A percentile compares a stretch with the other conserved stretches of the same genome.
These are phyloP conservation scores for Anabas testudineus DNA, from an alignment of 2,797 vertebrate species.

Conservation along the genomic window DNA sequence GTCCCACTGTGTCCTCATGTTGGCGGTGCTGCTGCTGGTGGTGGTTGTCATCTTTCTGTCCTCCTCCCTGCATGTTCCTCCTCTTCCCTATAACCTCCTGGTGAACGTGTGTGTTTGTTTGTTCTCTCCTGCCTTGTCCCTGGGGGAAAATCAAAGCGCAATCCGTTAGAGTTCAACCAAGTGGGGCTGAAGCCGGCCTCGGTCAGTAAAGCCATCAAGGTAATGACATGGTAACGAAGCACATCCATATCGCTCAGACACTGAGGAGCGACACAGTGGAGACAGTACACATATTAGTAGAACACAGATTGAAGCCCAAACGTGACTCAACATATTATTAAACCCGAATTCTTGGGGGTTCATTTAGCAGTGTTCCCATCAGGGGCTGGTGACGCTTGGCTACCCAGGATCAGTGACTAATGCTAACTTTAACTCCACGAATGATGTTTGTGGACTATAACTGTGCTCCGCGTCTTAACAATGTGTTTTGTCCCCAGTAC, in stretches of 20 bases:
- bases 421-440: constrained; percentile 23
- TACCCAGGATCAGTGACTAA: too few relatives aligned
- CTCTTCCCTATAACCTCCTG: constrained; percentile 86
- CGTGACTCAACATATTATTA: background rate
- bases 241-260: constrained; percentile 51
- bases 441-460: constrained; percentile 43
- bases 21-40: constrained; percentile 44
- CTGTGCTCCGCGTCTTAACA: constrained; percentile 30
- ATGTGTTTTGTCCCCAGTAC: constrained; percentile 29
- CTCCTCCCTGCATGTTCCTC: constrained; percentile 82
- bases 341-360: too few relatives aligned
- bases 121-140: constrained; percentile 85
- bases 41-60: constrained; percentile 30
- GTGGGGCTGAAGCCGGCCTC: constrained; percentile 92
- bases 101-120: constrained; percentile 46
- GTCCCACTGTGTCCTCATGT: constrained; percentile 38
- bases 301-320: too few relatives aligned
- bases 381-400: too few relatives aligned
- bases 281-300: background rate
- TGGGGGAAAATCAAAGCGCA: constrained; percentile 88
- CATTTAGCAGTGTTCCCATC: too few relatives aligned
- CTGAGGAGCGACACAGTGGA: background rate
- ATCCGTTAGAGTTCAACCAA: constrained; percentile 96
- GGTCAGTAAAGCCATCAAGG: constrained; percentile 94
- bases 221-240: constrained; percentile 82